Percentiles rank a stretch among this genome's conserved stretches.
Evolutionary conservation across 2,797 vertebrate species (phyloP).

Genomic region (Leucoraja ocellata): DNA sequence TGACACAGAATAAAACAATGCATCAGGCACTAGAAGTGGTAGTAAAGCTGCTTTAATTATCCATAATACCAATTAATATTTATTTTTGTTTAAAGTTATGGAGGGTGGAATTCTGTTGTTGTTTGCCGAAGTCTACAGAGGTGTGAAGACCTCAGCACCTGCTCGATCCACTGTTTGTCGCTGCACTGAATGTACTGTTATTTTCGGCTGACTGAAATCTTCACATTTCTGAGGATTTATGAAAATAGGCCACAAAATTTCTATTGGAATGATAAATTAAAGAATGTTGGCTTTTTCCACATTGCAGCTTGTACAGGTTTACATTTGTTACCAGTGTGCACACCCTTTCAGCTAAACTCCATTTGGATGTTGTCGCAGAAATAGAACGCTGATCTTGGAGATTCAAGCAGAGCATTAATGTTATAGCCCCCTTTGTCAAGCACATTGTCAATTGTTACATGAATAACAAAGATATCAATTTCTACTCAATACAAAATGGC

Average conservation of each 20-base stretch:
- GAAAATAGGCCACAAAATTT: background rate
- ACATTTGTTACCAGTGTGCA: background rate
- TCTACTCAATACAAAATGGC: background rate
- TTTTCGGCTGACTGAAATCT: background rate
- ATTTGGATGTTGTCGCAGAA: too few relatives aligned
- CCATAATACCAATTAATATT: background rate
- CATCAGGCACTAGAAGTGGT: background rate
- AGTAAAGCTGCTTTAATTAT: background rate
- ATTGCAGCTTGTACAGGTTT: background rate
- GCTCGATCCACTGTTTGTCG: background rate
- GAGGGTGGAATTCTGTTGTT: background rate
- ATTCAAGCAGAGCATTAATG: background rate
- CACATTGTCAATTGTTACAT: background rate
- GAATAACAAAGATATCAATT: background rate
- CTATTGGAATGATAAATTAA: background rate
- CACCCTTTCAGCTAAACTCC: background rate
- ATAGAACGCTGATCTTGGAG: too few relatives aligned
- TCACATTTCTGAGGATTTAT: background rate
- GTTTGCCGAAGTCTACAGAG: background rate
- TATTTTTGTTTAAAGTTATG: background rate
- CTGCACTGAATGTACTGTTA: background rate
- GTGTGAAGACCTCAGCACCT: background rate
- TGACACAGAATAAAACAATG: background rate
- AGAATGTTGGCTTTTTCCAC: background rate
- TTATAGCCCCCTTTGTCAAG: background rate